These are phyloP conservation scores for Australoheros facetus DNA, from an alignment of 2,797 vertebrate genomes.

Conservation along the genomic window DNA sequence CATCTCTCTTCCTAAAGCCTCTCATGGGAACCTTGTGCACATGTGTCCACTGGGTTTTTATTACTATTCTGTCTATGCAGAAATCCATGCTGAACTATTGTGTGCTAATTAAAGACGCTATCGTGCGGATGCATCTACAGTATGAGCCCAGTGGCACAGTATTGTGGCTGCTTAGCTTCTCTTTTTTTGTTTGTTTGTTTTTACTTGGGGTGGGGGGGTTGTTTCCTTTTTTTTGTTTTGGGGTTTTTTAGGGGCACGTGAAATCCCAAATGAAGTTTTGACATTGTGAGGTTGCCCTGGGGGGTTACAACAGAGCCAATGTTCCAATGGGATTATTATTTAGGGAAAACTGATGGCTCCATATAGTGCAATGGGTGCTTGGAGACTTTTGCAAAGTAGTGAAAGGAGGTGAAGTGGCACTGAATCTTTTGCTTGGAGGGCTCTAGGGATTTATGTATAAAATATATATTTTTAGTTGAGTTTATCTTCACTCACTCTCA, in stretches of 20 bases:
- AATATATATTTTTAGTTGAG: constrained; percentile 21
- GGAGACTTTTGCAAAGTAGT: constrained; percentile 35
- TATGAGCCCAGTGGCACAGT: constrained; percentile 22
- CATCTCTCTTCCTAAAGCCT: constrained; percentile 34
- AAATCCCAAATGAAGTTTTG: constrained; percentile 16
- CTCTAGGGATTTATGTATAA: constrained; percentile 55
- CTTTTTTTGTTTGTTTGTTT: background rate
- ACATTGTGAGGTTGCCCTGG: constrained; percentile 12
- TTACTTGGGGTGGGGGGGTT: no score
- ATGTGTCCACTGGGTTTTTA: constrained; percentile 50
- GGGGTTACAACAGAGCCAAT: constrained; percentile 29
- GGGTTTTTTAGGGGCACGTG: background rate
- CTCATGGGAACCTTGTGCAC: constrained; percentile 33
- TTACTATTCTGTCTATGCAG: constrained; percentile 24
- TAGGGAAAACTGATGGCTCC: constrained; percentile 61
- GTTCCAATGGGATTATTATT: constrained; percentile 57
- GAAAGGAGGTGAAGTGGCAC: constrained; percentile 59
- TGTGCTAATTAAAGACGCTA: constrained; percentile 60
- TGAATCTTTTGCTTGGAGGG: constrained; percentile 41
- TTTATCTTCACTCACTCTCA: constrained; percentile 22
- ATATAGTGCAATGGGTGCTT: constrained; percentile 43
- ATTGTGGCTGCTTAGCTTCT: constrained; percentile 8
- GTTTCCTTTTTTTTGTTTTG: background rate
- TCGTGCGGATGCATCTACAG: constrained; percentile 35
- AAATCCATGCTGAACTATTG: constrained; percentile 51